phyloP scores from a whole-genome alignment of 2,113 vertebrate genomes.

The Rutilus rutilus region DNA sequence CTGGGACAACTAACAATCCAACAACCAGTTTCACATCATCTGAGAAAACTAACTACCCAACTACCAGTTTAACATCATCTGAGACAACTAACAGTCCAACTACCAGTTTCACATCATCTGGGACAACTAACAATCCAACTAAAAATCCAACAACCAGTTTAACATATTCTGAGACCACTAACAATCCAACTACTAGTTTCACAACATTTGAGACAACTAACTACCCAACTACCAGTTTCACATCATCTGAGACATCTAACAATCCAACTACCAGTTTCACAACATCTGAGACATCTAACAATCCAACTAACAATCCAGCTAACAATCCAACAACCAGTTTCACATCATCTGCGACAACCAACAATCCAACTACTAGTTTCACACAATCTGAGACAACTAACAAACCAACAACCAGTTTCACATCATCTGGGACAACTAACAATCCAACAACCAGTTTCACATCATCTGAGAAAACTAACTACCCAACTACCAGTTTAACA shows the following conservation, averaged over 20 bases:
- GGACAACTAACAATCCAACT: background rate
- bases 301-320: background rate
- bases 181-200: background rate
- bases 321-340: background rate
- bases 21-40: background rate
- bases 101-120: fast-evolving
- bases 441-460: too few species aligned
- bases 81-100: background rate
- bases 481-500: too few species aligned
- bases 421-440: too few species aligned
- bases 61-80: fast-evolving
- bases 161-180: background rate
- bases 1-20: too few species aligned
- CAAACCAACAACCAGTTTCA: too few species aligned
- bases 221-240: background rate
- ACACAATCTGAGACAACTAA: too few species aligned
- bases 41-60: background rate
- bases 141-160: background rate
- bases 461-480: too few species aligned
- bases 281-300: background rate
- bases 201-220: background rate
- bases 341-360: background rate
- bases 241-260: background rate
- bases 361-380: too few species aligned
- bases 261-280: background rate